A percentile compares a stretch with the other conserved stretches of the same genome.
These are phyloP conservation scores for Acanthurus tractus DNA, from an alignment of 2,797 vertebrate genomes.

Conservation along the genomic window DNA sequence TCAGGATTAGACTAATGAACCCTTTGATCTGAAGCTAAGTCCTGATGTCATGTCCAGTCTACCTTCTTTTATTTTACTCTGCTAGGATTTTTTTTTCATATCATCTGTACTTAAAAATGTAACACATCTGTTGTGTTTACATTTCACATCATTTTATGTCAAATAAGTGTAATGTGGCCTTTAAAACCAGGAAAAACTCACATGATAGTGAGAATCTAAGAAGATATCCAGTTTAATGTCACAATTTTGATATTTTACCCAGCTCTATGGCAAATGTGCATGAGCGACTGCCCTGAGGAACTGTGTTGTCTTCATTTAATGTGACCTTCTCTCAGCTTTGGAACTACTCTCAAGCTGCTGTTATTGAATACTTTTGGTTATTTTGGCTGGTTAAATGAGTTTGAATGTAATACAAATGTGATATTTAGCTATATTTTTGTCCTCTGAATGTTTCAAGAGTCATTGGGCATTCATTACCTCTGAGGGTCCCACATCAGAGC, in stretches of 20 bases:
- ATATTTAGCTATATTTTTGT: conserved; percentile 59
- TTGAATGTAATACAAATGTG: conserved; percentile 52
- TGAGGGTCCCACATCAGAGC: conserved; percentile 63
- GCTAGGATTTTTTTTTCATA: background rate
- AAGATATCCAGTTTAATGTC: too few species aligned
- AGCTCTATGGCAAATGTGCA: conserved; percentile 27
- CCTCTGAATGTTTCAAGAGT: conserved; percentile 67
- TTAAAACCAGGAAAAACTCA: too few species aligned
- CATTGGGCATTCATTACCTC: conserved; percentile 70
- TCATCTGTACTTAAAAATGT: background rate
- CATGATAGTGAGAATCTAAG: too few species aligned
- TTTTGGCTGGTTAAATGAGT: conserved; percentile 28
- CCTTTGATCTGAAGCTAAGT: background rate
- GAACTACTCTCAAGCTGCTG: conserved; percentile 5
- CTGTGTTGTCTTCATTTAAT: conserved; percentile 21
- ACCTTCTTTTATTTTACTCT: background rate
- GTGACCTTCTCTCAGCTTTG: conserved; percentile 39
- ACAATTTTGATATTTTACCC: background rate
- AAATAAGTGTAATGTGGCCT: too few species aligned
- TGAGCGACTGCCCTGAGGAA: conserved; percentile 2
- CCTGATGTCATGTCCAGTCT: background rate
- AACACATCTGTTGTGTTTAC: background rate
- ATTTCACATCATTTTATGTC: background rate
- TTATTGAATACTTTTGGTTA: conserved; percentile 18
- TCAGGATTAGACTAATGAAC: conserved; percentile 16